Evolutionary conservation across 2,888 invertebrate genomes (phyloP).

Genomic region (Mythimna loreyi): DNA sequence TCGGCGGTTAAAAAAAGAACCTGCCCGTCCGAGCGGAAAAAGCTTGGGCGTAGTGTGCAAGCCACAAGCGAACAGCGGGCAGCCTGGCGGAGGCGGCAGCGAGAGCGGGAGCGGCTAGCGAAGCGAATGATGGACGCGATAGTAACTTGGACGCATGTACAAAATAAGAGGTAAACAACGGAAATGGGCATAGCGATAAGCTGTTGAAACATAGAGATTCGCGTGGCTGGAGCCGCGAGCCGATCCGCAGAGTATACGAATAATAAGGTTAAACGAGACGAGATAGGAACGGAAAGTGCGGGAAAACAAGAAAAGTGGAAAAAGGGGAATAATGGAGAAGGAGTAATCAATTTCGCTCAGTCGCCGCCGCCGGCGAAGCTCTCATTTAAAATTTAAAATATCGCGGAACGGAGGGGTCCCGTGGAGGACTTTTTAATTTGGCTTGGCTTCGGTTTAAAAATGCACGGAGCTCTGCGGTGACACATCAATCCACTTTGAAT

Average conservation of each 20-base stretch:
- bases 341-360: slow-evolving; percentile 91
- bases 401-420: slow-evolving; percentile 82
- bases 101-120: slow-evolving; percentile 38
- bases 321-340: slow-evolving; percentile 90
- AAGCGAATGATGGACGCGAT: slow-evolving; percentile 28
- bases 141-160: slow-evolving; percentile 38
- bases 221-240: slow-evolving; percentile 49
- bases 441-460: slow-evolving; percentile 87
- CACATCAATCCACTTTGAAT: slow-evolving; percentile 89
- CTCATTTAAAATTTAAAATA: slow-evolving; percentile 90
- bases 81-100: slow-evolving; percentile 60
- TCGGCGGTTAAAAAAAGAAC: slow-evolving; percentile 89
- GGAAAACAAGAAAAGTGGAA: slow-evolving; percentile 86
- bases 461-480: slow-evolving; percentile 88
- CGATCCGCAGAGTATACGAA: slow-evolving; percentile 75
- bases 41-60: slow-evolving; percentile 74
- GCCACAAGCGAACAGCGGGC: slow-evolving; percentile 65
- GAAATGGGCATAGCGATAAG: slow-evolving; percentile 57
- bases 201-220: slow-evolving; percentile 62
- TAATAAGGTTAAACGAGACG: slow-evolving; percentile 88
- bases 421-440: slow-evolving; percentile 90
- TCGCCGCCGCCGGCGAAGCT: slow-evolving; percentile 86
- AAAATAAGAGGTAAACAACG: slow-evolving; percentile 35
- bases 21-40: slow-evolving; percentile 86
- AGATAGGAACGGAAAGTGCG: slow-evolving; percentile 84